phyloP scores from a whole-genome alignment of 2,797 vertebrate species.

The Typhlichthys eigenmanni region DNA sequence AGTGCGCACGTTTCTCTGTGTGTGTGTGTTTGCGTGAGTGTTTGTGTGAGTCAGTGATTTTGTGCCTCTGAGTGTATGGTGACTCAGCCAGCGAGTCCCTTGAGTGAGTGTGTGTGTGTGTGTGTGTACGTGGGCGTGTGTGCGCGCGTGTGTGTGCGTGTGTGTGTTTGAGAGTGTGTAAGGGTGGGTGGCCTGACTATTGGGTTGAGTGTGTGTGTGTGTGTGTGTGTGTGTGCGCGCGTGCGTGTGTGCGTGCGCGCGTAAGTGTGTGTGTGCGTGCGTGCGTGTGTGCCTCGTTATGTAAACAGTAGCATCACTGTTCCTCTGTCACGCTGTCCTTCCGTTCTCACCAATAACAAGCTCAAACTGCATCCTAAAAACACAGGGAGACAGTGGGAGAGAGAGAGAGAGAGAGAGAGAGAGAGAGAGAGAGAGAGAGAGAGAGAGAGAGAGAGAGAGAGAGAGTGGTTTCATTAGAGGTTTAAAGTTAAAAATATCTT shows the following conservation, averaged over 20 bases:
- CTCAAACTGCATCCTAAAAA: constrained; percentile 63
- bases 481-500: constrained; percentile 7
- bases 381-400: constrained; percentile 20
- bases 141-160: constrained; percentile 1
- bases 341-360: constrained; percentile 70
- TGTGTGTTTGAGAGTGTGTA: constrained; percentile 2
- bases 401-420: constrained; percentile 27
- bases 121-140: constrained; percentile 4
- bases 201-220: constrained; percentile 1
- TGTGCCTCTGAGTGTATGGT: constrained; percentile 57
- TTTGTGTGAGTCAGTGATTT: constrained; percentile 57
- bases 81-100: constrained; percentile 64
- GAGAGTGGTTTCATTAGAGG: constrained; percentile 40
- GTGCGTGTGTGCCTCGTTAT: constrained; percentile 54
- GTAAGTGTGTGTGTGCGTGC: background rate
- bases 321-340: constrained; percentile 70
- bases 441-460: constrained; percentile 6
- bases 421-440: constrained; percentile 21
- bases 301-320: constrained; percentile 76
- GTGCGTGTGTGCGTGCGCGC: constrained; percentile 1
- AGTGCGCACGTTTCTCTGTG: background rate
- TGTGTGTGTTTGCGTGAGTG: constrained; percentile 7
- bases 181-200: background rate
- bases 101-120: constrained; percentile 32
- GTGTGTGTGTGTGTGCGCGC: constrained; percentile 1